A percentile compares a stretch with the other conserved stretches of the same genome.
phyloP scores from a whole-genome alignment of 2,113 vertebrate species.

The Gila orcuttii region DNA sequence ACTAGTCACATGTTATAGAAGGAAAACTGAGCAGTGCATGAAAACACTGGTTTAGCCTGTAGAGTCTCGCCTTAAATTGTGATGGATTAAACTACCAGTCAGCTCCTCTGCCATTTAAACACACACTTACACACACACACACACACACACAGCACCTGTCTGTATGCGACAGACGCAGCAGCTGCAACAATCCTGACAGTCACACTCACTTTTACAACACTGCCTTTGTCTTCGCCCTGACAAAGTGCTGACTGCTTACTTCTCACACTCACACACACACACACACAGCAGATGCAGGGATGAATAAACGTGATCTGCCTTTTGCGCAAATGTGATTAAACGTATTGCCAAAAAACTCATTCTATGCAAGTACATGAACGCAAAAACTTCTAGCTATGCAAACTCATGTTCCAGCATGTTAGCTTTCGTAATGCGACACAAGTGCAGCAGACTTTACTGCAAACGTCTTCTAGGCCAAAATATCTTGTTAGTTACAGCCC shows the following conservation, averaged over 20 bases:
- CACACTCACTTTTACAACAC: constrained; percentile 56
- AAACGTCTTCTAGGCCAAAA: too few relatives aligned
- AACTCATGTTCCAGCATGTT: background rate
- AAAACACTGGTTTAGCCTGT: background rate
- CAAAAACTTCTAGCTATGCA: background rate
- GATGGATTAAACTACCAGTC: constrained; percentile 26
- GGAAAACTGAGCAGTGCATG: background rate
- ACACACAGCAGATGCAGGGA: constrained; percentile 16
- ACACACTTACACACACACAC: constrained; percentile 44
- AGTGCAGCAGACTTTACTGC: too few relatives aligned
- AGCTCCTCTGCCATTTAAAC: constrained; percentile 39
- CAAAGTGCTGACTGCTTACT: constrained; percentile 63
- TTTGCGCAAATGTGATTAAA: background rate
- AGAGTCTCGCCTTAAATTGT: background rate
- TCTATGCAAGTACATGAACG: background rate
- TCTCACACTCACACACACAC: constrained; percentile 48
- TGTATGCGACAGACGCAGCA: constrained; percentile 63
- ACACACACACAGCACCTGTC: constrained; percentile 69
- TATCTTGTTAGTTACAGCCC: too few relatives aligned
- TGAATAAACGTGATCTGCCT: background rate
- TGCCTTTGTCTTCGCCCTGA: constrained; percentile 61
- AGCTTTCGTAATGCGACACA: too few relatives aligned
- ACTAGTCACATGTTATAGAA: background rate
- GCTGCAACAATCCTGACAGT: constrained; percentile 65
- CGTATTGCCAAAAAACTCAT: too few relatives aligned